Base-by-base conservation (phyloP, 1,140 invertebrate species). In the Stratiolaelaps scimitus region DNA sequence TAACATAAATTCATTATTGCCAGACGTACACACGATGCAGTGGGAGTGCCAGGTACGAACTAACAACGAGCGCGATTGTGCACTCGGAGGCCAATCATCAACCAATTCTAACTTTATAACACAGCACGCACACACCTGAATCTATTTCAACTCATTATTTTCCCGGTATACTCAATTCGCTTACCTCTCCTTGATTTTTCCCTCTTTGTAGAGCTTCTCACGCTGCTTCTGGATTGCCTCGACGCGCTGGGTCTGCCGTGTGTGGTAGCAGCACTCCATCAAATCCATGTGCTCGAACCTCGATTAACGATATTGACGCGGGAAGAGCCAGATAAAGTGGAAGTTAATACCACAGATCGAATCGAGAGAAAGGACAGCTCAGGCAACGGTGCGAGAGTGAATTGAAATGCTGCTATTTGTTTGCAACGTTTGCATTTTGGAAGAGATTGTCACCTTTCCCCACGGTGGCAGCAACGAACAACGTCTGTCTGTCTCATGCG, bases 101-200 rank as follows among this genome's bases (percentile, higher is more conserved):
- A n/a, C n/a, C n/a, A n/a, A n/a, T n/a, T n/a, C n/a, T n/a, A n/a
- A n/a, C n/a, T n/a, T n/a, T n/a, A n/a, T n/a, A n/a, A n/a, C n/a
- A n/a, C n/a, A n/a, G n/a, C n/a, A n/a, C n/a, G n/a, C n/a, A n/a
- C n/a, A n/a, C n/a, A n/a, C n/a, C n/a, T n/a, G n/a, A n/a, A n/a
- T n/a, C n/a, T n/a, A n/a, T n/a, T n/a, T n/a, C n/a, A n/a, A n/a
- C n/a, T n/a, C n/a, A n/a, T n/a, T n/a, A n/a, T n/a, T n/a, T n/a
- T n/a, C n/a, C n/a, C n/a, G n/a, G n/a, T n/a, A n/a, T n/a, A n/a
- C n/a, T n/a, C n/a, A n/a, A n/a, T n/a, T 40, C 34, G 34, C 23
- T 60, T 34, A 60, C 53, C 34, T 60, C 15, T 60, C 15, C 26
- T 60, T 34, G 5, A 60, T 26, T 26, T 60, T 60, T 26, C 53